These are phyloP conservation scores for Salvator merianae DNA, from an alignment of 2,113 vertebrate species.

Conservation along the genomic window DNA sequence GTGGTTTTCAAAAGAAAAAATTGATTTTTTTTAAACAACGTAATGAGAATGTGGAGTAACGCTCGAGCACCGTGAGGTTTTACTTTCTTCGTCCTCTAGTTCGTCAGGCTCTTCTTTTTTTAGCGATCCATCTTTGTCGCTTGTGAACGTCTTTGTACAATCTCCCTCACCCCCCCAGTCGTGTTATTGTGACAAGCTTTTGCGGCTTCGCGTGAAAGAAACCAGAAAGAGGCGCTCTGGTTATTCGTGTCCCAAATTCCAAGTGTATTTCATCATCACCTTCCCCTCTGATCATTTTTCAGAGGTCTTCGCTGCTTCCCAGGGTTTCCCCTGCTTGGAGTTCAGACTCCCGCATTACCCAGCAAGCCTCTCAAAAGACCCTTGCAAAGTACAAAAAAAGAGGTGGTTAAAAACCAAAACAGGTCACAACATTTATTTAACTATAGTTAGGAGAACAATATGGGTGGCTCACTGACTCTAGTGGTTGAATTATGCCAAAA, in stretches of 20 bases:
- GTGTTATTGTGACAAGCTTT: not conserved
- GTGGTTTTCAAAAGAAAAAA: not conserved
- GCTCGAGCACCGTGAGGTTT: too few relatives aligned
- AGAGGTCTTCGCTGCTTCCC: not conserved
- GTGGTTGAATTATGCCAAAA: not conserved
- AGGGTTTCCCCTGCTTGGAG: not conserved
- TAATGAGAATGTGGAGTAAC: too few relatives aligned
- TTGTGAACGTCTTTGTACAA: too few relatives aligned
- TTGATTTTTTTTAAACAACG: too few relatives aligned
- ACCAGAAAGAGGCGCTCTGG: not conserved
- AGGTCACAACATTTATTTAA: not conserved
- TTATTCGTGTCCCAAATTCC: slow-evolving; percentile 5
- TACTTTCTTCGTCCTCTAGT: not conserved
- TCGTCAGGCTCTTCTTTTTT: too few relatives aligned
- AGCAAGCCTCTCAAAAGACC: not conserved
- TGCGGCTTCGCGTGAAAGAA: not conserved
- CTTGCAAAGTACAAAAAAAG: not conserved
- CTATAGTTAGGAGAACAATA: not conserved
- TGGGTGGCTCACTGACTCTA: too few relatives aligned
- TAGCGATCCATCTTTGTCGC: too few relatives aligned
- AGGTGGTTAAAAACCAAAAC: too few relatives aligned
- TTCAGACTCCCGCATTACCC: not conserved
- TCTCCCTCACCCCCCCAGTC: too few relatives aligned
- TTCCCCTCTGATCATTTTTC: not conserved
- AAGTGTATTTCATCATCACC: slow-evolving; percentile 15